These are phyloP conservation scores for Lepidocyrtinus sp. DNA, from an alignment of 2,888 invertebrate genomes.

Conservation along the genomic window DNA sequence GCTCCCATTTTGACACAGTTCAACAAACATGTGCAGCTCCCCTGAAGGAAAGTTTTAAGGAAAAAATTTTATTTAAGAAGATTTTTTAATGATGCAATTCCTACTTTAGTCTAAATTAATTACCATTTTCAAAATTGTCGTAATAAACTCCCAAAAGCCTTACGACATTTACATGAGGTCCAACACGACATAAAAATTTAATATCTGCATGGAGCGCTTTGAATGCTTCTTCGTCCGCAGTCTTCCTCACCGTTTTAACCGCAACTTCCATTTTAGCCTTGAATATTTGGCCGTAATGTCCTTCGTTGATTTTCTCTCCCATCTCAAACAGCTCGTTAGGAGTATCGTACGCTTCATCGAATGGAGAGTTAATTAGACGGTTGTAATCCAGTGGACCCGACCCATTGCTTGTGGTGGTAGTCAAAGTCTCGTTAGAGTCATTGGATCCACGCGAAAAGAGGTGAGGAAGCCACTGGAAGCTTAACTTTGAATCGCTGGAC, in stretches of 20 bases:
- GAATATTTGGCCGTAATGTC: constrained; percentile 27
- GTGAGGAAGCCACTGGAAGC: neutral
- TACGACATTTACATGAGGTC: constrained; percentile 29
- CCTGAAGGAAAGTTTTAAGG: neutral
- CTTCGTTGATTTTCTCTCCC: neutral
- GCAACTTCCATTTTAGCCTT: constrained; percentile 16
- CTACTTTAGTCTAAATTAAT: neutral
- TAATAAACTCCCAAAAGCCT: constrained; percentile 14
- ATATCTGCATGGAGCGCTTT: constrained; percentile 19
- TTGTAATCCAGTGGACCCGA: neutral
- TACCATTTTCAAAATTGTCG: neutral
- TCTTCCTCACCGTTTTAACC: constrained; percentile 21
- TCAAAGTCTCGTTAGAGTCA: neutral
- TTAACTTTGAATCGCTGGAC: neutral
- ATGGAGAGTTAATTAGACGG: neutral
- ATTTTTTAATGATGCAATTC: neutral
- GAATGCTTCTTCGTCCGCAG: neutral
- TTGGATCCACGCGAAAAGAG: neutral
- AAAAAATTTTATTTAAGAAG: neutral
- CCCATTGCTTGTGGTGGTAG: no score
- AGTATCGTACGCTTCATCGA: neutral
- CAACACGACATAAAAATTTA: constrained; percentile 23
- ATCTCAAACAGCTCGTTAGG: neutral
- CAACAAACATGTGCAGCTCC: constrained; percentile 16
- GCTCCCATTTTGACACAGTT: constrained; percentile 21